These are phyloP conservation scores for Nansenia antarctica DNA, from an alignment of 2,113 vertebrate species.

Conservation along the genomic window DNA sequence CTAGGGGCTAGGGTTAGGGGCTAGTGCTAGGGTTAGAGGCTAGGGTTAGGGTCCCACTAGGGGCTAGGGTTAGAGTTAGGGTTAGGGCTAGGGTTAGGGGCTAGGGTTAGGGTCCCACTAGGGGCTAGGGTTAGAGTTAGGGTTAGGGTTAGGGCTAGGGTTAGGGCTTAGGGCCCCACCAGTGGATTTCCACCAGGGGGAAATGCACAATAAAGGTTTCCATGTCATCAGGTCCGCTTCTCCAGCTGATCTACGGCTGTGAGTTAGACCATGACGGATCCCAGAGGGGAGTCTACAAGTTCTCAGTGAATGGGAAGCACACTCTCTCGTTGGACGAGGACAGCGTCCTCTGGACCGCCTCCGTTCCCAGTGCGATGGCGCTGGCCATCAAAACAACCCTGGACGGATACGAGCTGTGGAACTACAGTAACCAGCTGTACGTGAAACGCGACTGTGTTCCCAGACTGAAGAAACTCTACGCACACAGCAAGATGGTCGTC, in stretches of 20 bases:
- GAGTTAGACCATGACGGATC: not conserved
- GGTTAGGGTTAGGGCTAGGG: no score
- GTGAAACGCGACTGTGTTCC: slow-evolving; percentile 16
- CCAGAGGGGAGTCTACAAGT: not conserved
- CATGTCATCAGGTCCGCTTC: slow-evolving; percentile 3
- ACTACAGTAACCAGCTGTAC: slow-evolving; percentile 12
- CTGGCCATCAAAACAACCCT: slow-evolving; percentile 9
- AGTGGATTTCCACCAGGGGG: no score
- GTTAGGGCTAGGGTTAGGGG: no score
- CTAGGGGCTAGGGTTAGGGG: no score
- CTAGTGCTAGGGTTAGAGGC: no score
- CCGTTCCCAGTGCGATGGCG: not conserved
- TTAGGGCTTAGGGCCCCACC: no score
- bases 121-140: no score
- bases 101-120: no score
- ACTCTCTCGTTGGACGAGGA: slow-evolving; percentile 12
- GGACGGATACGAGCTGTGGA: slow-evolving; percentile 7
- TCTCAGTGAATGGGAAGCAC: slow-evolving; percentile 10
- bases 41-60: no score
- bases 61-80: no score
- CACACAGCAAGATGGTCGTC: not conserved
- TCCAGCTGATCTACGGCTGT: slow-evolving; percentile 15
- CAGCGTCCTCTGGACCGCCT: slow-evolving; percentile 8
- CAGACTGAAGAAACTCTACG: slow-evolving; percentile 16
- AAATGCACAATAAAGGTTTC: no score